A percentile compares a stretch with the other conserved stretches of the same genome.
These are phyloP conservation scores for Nerophis ophidion DNA, from an alignment of 2,113 vertebrate genomes.

Conservation along the genomic window DNA sequence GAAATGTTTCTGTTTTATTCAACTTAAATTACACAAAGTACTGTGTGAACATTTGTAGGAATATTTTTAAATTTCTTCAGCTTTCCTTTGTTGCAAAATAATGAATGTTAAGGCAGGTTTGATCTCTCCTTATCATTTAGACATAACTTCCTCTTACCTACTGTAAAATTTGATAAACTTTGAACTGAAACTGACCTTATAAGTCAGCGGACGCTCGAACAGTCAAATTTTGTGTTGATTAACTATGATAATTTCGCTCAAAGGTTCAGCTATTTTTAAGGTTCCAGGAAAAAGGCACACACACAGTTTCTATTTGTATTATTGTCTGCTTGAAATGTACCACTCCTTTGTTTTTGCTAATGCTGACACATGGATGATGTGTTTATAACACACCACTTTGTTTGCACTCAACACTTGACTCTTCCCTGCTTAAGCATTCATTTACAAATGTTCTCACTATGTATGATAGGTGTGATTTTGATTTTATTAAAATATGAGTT, in stretches of 20 bases:
- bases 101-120: background rate
- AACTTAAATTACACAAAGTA: background rate
- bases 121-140: slow-evolving; percentile 23
- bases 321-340: background rate
- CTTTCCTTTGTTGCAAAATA: slow-evolving; percentile 3
- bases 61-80: too few species aligned
- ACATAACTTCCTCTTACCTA: slow-evolving; percentile 11
- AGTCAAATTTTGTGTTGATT: slow-evolving; percentile 1
- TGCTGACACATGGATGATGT: slow-evolving; percentile 22
- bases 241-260: background rate
- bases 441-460: background rate
- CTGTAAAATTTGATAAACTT: slow-evolving; percentile 34
- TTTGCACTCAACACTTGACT: background rate
- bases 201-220: slow-evolving; percentile 1
- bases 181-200: slow-evolving; percentile 14
- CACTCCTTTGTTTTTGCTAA: background rate
- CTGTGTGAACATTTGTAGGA: background rate
- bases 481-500: too few species aligned
- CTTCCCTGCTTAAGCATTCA: slow-evolving; percentile 1
- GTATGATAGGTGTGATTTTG: too few species aligned
- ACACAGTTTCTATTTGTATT: slow-evolving; percentile 21
- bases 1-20: background rate
- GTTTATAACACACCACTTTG: slow-evolving; percentile 8
- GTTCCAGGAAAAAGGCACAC: background rate
- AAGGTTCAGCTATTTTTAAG: background rate